These are phyloP conservation scores for Platycheirus rosarum DNA, from an alignment of 2,888 invertebrate species.

Conservation along the genomic window DNA sequence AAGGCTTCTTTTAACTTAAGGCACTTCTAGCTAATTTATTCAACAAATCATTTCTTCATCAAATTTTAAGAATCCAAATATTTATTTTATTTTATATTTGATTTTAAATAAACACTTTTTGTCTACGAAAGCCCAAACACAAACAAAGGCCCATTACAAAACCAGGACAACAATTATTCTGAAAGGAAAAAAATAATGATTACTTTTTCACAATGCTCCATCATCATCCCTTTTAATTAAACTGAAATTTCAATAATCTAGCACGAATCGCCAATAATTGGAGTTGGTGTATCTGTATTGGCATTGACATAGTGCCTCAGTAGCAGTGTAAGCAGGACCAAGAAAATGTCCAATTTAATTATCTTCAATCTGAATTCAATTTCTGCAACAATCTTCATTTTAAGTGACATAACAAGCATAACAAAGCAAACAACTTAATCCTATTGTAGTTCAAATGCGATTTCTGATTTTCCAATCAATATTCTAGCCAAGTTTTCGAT, in stretches of 20 bases:
- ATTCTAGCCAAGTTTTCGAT: slow-evolving; percentile 71
- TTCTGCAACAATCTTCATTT: slow-evolving; percentile 57
- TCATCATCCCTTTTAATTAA: slow-evolving; percentile 21
- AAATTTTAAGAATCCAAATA: too few species aligned
- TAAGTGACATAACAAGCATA: slow-evolving; percentile 64
- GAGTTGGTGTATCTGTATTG: not conserved
- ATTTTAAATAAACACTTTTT: not conserved
- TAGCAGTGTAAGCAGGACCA: slow-evolving; percentile 20
- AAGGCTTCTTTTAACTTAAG: too few species aligned
- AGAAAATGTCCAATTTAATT: slow-evolving; percentile 49
- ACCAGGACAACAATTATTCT: not conserved
- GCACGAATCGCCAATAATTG: not conserved
- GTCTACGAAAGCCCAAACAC: not conserved
- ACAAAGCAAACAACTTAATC: slow-evolving; percentile 66
- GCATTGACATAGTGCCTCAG: not conserved
- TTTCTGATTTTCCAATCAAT: slow-evolving; percentile 68
- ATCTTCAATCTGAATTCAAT: slow-evolving; percentile 48
- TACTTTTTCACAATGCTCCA: not conserved
- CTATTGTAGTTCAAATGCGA: slow-evolving; percentile 64
- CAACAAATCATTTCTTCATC: too few species aligned
- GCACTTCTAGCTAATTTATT: too few species aligned
- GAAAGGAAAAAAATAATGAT: slow-evolving; percentile 9
- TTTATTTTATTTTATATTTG: too few species aligned
- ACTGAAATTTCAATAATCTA: not conserved
- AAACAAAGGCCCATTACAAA: not conserved